phyloP scores from a whole-genome alignment of 2,888 invertebrate genomes.

The Galeopsomyia nigrocyanea region DNA sequence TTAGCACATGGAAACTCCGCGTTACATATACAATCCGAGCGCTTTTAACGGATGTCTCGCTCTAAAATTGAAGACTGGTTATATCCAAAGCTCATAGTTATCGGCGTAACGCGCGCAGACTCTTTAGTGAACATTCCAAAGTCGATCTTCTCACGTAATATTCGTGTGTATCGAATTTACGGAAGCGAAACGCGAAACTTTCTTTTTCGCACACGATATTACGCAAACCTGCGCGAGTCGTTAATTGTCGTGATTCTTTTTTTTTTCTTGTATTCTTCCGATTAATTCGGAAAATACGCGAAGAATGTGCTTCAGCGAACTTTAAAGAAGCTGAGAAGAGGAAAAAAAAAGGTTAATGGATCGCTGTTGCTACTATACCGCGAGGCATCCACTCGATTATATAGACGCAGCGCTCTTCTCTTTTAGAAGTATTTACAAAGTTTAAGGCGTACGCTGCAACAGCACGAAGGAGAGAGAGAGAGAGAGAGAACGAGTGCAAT shows the following conservation, averaged over 20 bases:
- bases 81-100: background rate
- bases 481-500: background rate
- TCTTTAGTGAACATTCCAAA: conserved; percentile 44
- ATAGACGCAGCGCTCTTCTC: conserved; percentile 22
- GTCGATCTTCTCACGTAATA: conserved; percentile 49
- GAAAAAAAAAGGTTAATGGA: conserved; percentile 32
- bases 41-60: too few relatives aligned
- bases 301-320: conserved; percentile 17
- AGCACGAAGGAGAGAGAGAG: too few relatives aligned
- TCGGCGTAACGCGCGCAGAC: conserved; percentile 31
- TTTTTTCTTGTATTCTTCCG: conserved; percentile 17
- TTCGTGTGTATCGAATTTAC: conserved; percentile 47
- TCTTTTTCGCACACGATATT: conserved; percentile 36
- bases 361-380: too few relatives aligned
- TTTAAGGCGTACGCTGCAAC: background rate
- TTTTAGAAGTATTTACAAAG: conserved; percentile 9
- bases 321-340: background rate
- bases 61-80: too few relatives aligned
- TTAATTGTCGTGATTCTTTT: background rate
- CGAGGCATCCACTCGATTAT: conserved; percentile 23
- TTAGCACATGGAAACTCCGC: too few relatives aligned
- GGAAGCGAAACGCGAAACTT: conserved; percentile 44
- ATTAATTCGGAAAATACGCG: conserved; percentile 7
- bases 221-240: conserved; percentile 9
- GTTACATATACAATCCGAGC: too few relatives aligned